Percentiles rank a stretch among this genome's conserved stretches.
phyloP scores from a whole-genome alignment of 2,888 invertebrate species.

The Neelides folsomi region DNA sequence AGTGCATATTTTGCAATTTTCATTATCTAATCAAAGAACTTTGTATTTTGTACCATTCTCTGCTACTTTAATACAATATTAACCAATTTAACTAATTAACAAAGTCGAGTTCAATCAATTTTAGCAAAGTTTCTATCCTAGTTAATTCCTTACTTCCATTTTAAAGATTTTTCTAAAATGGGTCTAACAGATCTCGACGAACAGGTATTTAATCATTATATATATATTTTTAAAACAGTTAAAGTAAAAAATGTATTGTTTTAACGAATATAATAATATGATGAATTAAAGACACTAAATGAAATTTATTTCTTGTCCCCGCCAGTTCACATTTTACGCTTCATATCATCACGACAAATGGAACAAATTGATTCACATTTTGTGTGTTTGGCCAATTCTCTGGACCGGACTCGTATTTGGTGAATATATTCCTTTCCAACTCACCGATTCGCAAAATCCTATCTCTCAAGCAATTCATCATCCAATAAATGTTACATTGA shows the following conservation, averaged over 20 bases:
- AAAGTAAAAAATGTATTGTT: too few relatives aligned
- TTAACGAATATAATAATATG: too few relatives aligned
- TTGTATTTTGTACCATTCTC: too few relatives aligned
- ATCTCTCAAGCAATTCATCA: constrained; percentile 3
- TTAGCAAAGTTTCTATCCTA: too few relatives aligned
- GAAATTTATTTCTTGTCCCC: not conserved
- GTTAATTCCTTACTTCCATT: too few relatives aligned
- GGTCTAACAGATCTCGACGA: constrained; percentile 27
- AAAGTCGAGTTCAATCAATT: too few relatives aligned
- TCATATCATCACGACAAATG: constrained; percentile 29
- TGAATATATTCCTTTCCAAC: constrained; percentile 17
- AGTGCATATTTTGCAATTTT: too few relatives aligned
- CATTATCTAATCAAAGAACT: too few relatives aligned
- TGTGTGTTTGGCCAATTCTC: constrained; percentile 33
- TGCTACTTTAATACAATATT: too few relatives aligned
- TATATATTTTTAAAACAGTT: too few relatives aligned
- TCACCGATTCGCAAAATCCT: constrained; percentile 6
- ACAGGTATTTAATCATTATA: constrained; percentile 18
- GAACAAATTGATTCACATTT: constrained; percentile 30
- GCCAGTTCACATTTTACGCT: constrained; percentile 32
- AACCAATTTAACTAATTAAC: too few relatives aligned
- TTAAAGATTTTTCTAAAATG: constrained; percentile 11
- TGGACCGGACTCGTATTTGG: constrained; percentile 27
- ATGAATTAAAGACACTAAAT: not conserved
- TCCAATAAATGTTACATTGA: constrained; percentile 25